Conservation (phyloP, 2,113 vertebrate genomes). For the Ammodramus savannarum region DNA sequence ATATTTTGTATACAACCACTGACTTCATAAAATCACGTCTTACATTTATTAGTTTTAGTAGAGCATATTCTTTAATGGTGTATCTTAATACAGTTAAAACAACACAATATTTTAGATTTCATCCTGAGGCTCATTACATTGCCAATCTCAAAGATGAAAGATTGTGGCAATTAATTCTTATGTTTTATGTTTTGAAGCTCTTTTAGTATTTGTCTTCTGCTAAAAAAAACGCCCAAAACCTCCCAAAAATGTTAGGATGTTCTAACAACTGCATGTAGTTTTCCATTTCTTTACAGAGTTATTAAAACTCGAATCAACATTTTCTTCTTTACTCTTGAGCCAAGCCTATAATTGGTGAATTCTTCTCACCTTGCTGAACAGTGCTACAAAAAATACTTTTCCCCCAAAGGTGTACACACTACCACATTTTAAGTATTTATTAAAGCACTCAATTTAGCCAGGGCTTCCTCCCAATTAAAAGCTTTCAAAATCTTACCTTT, state of each 20-base stretch:
- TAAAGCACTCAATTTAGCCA: background rate
- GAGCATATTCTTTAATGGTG: background rate
- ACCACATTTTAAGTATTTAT: background rate
- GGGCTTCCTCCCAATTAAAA: background rate
- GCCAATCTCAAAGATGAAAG: background rate
- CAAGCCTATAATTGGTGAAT: background rate
- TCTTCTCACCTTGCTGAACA: background rate
- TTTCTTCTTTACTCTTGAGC: background rate
- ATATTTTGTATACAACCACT: conserved; percentile 16
- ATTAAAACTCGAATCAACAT: background rate
- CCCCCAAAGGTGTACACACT: background rate
- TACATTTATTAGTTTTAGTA: conserved; percentile 43
- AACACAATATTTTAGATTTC: background rate
- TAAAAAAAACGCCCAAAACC: accelerated
- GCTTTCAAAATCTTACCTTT: background rate
- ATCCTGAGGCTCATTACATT: background rate
- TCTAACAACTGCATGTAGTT: background rate
- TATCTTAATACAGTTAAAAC: background rate
- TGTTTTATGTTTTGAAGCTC: background rate
- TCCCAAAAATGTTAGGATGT: background rate
- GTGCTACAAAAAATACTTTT: background rate
- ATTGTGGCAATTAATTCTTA: background rate
- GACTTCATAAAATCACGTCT: conserved; percentile 55
- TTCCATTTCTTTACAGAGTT: background rate
- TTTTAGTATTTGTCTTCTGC: background rate